Evolutionary conservation across 2,113 vertebrate genomes (phyloP), one percentile per base, ranked within the genome.

Genomic region (Lutjanus erythropterus): DNA sequence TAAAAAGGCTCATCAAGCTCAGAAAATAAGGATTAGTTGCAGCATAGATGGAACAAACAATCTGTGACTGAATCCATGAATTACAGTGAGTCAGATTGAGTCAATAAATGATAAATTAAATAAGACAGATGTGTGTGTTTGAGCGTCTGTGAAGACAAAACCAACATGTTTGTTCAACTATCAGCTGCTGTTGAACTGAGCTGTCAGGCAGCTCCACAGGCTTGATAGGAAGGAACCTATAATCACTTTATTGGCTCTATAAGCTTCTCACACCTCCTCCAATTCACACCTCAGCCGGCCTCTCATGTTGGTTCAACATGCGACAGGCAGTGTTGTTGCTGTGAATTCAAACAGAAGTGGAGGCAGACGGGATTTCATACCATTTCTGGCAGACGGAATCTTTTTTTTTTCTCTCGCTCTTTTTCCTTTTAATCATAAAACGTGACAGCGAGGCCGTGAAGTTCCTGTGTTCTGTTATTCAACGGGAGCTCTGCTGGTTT

Each of bases 161-260:
- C 5, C 50, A 71, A n/a, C 29, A 29, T 23, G 42, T 75, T 61
- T 62, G 49, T 64, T 64, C 29, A 50, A 42, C 35, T n/a, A 46
- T 56, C 59, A 65, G 21, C 74, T 67, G 75, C 79, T 73, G 71
- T 9, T 66, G n/a, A 60, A 50, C 10, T 33, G 35, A 72, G 42
- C 39, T 1, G 12, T 65, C 42, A 39, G 11, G 27, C 59, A 65
- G 50, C 39, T 68, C 53, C 21, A 44, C 6, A 37, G 37, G 19
- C 33, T 18, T 52, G 76, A 86, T 61, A 79, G 65, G 80, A 80
- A 71, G 72, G 37, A 81, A 42, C 76, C 71, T 25, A 76, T 81
- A 70, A 87, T 88, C 35, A 66, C 78, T 87, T 91, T 81, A 90
- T 71, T 81, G 83, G 73, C 78, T 76, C 78, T 3, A 7, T 55